Conservation (phyloP, 2,113 vertebrate genomes). For the Ramphastos sulfuratus region DNA sequence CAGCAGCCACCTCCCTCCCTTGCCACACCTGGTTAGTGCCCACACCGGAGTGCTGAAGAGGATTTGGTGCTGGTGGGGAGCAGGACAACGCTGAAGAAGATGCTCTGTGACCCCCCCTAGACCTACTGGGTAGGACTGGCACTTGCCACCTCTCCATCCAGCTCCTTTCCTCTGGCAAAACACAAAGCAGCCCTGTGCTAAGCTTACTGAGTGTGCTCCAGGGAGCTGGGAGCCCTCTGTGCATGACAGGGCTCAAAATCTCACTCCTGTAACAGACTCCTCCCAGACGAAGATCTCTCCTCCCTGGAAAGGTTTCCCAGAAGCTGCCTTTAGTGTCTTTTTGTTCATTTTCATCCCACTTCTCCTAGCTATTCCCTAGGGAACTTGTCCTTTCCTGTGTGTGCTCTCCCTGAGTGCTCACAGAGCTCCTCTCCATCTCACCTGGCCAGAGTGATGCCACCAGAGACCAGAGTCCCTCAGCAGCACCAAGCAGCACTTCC, state of each 20-base stretch:
- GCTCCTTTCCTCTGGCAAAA: neutral
- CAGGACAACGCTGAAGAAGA: neutral
- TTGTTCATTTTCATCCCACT: neutral
- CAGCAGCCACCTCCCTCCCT: neutral
- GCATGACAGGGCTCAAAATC: too few species aligned
- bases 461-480: neutral
- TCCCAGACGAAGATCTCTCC: neutral
- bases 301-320: neutral
- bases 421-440: neutral
- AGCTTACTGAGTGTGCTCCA: neutral
- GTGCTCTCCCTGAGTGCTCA: neutral
- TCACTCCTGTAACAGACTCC: neutral
- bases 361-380: neutral
- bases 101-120: neutral
- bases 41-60: neutral
- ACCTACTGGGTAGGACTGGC: neutral
- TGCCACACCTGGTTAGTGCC: accelerated
- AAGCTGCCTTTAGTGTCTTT: neutral
- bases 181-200: neutral
- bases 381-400: neutral
- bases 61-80: neutral
- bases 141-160: neutral
- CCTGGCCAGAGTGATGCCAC: neutral
- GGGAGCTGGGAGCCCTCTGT: neutral
- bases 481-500: neutral